Evolutionary conservation across 2,888 invertebrate species (phyloP).

Genomic region (Brachyptera putata): DNA sequence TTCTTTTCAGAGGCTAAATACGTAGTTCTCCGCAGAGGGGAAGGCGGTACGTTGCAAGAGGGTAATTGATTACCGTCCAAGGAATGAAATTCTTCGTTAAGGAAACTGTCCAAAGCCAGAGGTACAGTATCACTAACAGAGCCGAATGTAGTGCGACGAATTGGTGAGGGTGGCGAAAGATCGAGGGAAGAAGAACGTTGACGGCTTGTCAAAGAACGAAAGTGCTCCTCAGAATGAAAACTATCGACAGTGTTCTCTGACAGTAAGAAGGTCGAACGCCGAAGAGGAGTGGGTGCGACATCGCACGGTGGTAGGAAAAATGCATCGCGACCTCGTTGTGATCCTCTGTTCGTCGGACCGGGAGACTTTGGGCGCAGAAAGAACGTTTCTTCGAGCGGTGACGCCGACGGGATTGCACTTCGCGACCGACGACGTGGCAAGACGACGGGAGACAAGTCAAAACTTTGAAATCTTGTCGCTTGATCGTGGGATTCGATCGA

Average conservation of each 20-base stretch:
- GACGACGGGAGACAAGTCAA: neutral
- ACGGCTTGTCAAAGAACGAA: too few relatives aligned
- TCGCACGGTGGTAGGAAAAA: neutral
- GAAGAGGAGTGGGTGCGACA: neutral
- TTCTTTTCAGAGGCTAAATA: neutral
- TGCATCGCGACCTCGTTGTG: too few relatives aligned
- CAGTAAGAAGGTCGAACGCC: neutral
- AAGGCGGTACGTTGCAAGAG: neutral
- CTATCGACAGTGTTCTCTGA: too few relatives aligned
- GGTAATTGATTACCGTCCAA: slow-evolving; percentile 11
- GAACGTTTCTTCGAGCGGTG: neutral
- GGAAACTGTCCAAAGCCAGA: too few relatives aligned
- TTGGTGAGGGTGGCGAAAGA: neutral
- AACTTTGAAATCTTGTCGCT: neutral
- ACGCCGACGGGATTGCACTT: neutral
- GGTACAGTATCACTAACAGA: neutral
- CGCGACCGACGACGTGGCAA: neutral
- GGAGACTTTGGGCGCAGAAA: too few relatives aligned
- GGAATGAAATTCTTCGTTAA: slow-evolving; percentile 1
- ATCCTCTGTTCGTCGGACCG: too few relatives aligned
- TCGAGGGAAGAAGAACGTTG: too few relatives aligned
- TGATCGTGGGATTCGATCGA: too few relatives aligned
- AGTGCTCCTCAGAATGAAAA: too few relatives aligned
- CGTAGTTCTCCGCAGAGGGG: slow-evolving; percentile 20
- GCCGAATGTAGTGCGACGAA: neutral